A percentile compares a stretch with the other conserved stretches of the same genome.
phyloP scores from a whole-genome alignment of 1,140 invertebrate species.

The Pseudomyrmex flavicornis region DNA sequence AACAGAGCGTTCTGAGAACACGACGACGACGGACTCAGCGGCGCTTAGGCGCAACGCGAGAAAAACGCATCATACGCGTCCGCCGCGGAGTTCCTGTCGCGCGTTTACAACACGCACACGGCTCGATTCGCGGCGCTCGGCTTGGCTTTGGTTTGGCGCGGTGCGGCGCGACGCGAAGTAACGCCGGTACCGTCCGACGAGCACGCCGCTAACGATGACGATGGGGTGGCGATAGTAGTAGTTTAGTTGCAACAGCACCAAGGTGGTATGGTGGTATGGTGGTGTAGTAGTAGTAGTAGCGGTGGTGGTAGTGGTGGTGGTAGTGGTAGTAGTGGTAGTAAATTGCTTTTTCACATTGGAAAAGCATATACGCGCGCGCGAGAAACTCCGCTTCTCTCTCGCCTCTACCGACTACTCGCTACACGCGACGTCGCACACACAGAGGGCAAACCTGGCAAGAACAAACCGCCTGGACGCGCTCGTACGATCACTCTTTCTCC shows the following conservation, averaged over 20 bases:
- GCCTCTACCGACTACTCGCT: constrained; percentile 61
- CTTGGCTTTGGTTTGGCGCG: constrained; percentile 6
- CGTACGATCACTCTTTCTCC: constrained; percentile 41
- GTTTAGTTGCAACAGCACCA: constrained; percentile 19
- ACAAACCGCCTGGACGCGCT: constrained; percentile 59
- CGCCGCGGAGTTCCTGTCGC: constrained; percentile 5
- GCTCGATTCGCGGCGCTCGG: background rate
- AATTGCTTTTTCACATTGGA: constrained; percentile 70
- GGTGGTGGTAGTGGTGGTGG: constrained; percentile 43
- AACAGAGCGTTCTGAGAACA: constrained; percentile 5
- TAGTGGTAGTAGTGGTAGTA: constrained; percentile 10
- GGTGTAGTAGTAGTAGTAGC: background rate
- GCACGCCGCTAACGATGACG: constrained; percentile 50
- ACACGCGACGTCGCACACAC: constrained; percentile 70
- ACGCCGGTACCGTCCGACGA: constrained; percentile 49
- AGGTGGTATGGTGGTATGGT: background rate
- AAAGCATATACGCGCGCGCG: constrained; percentile 68
- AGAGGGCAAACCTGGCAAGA: constrained; percentile 68
- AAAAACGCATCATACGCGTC: constrained; percentile 35
- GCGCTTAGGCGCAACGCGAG: constrained; percentile 20
- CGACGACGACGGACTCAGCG: background rate
- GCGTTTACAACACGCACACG: constrained; percentile 35
- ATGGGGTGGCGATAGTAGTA: constrained; percentile 26
- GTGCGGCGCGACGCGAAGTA: constrained; percentile 4
- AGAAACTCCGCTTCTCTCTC: constrained; percentile 66